These are phyloP conservation scores for Neolamprologus ventralis DNA, from an alignment of 2,113 vertebrate species.

Conservation along the genomic window DNA sequence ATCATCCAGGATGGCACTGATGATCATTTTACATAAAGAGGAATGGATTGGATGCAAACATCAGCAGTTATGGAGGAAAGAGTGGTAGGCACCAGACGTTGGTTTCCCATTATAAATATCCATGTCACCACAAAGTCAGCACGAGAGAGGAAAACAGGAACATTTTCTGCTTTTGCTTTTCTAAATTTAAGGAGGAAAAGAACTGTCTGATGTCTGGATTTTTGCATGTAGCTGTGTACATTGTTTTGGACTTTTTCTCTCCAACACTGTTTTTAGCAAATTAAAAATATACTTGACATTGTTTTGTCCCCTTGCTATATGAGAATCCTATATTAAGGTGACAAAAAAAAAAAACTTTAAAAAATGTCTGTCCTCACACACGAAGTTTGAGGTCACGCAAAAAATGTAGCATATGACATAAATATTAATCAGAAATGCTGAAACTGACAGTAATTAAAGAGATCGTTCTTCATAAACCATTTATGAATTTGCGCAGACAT, in stretches of 20 bases:
- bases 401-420: neutral
- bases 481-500: neutral
- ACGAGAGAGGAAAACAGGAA: slow-evolving; percentile 45
- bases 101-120: slow-evolving; percentile 65
- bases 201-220: slow-evolving; percentile 15
- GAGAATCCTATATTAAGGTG: neutral
- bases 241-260: neutral
- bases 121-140: slow-evolving; percentile 38
- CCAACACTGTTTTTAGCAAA: neutral
- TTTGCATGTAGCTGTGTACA: slow-evolving; percentile 38
- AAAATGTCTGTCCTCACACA: neutral
- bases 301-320: neutral
- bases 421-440: neutral
- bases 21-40: slow-evolving; percentile 48
- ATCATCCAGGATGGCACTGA: slow-evolving; percentile 30
- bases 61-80: slow-evolving; percentile 49
- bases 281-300: neutral
- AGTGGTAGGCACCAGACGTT: slow-evolving; percentile 45
- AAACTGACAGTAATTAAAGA: neutral
- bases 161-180: slow-evolving; percentile 57
- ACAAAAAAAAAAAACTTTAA: neutral
- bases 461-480: neutral
- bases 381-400: neutral
- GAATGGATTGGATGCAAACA: slow-evolving; percentile 40
- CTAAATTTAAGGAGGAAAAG: slow-evolving; percentile 55